Percentiles rank a stretch among this genome's conserved stretches.
Conservation (phyloP, 2,113 vertebrate genomes). For the Spizaetus ornatus region DNA sequence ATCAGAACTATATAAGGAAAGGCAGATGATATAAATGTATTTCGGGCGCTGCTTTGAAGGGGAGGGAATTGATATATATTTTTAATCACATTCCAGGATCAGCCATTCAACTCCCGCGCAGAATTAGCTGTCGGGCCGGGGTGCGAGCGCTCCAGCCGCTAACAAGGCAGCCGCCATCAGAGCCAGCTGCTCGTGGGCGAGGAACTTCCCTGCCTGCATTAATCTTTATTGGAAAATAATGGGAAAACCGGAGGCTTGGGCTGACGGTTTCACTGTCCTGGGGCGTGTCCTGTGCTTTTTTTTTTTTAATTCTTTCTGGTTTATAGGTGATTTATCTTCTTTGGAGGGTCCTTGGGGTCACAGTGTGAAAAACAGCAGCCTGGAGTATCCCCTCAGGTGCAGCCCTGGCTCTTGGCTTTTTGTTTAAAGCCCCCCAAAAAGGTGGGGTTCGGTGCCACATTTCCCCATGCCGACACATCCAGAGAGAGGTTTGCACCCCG, state of each 20-base stretch:
- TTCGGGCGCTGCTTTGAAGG: background rate
- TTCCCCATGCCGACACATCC: background rate
- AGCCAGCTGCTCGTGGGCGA: background rate
- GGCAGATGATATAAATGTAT: background rate
- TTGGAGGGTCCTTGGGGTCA: background rate
- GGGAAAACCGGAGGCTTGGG: background rate
- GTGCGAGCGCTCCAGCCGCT: background rate
- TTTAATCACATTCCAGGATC: background rate
- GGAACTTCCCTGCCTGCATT: background rate
- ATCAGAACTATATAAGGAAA: background rate
- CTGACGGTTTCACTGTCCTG: background rate
- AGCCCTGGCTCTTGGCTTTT: background rate
- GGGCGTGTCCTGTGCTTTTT: rapidly evolving
- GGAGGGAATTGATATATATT: background rate
- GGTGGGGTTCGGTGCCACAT: rapidly evolving
- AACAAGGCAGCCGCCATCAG: rapidly evolving
- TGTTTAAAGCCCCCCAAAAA: background rate
- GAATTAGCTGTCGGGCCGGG: background rate
- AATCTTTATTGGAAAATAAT: background rate
- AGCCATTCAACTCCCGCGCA: background rate
- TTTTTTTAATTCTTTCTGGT: background rate
- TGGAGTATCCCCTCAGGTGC: no score
- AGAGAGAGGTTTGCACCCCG: rapidly evolving
- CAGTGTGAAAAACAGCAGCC: background rate
- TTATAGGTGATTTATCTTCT: background rate